These are phyloP conservation scores for Anoplius nigerrimus DNA, from an alignment of 2,888 invertebrate genomes.

Conservation along the genomic window DNA sequence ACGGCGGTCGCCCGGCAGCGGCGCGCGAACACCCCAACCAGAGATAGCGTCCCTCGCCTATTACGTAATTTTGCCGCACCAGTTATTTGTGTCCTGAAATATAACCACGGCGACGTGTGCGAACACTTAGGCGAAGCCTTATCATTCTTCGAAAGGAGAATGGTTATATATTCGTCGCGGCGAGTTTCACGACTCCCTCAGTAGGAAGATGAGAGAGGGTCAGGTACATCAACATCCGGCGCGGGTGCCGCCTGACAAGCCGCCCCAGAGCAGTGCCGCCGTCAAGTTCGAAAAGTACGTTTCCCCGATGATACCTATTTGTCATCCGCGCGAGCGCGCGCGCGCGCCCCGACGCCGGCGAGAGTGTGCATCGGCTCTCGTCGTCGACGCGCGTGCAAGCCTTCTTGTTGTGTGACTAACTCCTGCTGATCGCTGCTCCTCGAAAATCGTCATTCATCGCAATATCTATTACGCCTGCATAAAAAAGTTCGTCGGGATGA, in stretches of 20 bases:
- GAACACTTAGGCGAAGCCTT: slow-evolving; percentile 48
- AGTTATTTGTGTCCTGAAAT: slow-evolving; percentile 51
- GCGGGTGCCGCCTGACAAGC: slow-evolving; percentile 55
- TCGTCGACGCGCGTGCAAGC: neutral
- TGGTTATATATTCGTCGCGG: slow-evolving; percentile 61
- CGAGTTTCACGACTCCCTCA: slow-evolving; percentile 54
- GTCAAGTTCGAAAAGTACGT: slow-evolving; percentile 65
- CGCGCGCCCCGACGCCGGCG: no score
- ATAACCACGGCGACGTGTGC: slow-evolving; percentile 31
- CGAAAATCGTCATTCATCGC: no score
- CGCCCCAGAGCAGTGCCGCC: slow-evolving; percentile 45
- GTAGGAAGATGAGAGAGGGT: slow-evolving; percentile 69
- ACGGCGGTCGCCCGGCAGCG: slow-evolving; percentile 29
- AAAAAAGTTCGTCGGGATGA: no score
- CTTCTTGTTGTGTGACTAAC: neutral
- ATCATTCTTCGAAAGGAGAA: slow-evolving; percentile 55
- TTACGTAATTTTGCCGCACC: slow-evolving; percentile 54
- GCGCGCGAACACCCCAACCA: slow-evolving; percentile 1
- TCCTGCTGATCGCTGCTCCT: no score
- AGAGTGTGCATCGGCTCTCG: no score
- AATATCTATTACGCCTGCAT: no score
- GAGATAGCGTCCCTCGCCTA: slow-evolving; percentile 47
- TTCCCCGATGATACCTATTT: neutral
- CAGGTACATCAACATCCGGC: slow-evolving; percentile 62
- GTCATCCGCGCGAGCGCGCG: no score